A percentile compares a stretch with the other conserved stretches of the same genome.
phyloP scores from a whole-genome alignment of 2,797 vertebrate species.

The Graptemys geographica region DNA sequence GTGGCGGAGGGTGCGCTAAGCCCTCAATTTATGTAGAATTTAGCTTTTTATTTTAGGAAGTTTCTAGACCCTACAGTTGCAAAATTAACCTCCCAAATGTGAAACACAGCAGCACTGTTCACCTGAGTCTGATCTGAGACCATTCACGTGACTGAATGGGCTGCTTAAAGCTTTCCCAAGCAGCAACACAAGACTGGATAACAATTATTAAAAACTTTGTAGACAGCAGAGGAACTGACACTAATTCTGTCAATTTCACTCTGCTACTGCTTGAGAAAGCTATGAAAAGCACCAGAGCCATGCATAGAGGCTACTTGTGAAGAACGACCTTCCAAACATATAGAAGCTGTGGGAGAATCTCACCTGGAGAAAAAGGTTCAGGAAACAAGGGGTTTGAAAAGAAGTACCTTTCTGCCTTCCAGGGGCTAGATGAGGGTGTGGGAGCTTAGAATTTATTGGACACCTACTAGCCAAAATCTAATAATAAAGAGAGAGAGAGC shows the following conservation, averaged over 20 bases:
- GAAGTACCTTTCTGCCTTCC: neutral
- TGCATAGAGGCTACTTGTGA: fast-evolving
- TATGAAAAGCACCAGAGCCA: neutral
- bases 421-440: slow-evolving; percentile 33
- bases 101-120: neutral
- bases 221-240: fast-evolving
- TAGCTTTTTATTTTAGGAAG: neutral
- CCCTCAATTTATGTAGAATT: neutral
- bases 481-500: neutral
- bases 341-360: neutral
- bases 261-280: neutral
- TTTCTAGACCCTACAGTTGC: neutral
- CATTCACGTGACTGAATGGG: neutral
- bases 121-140: neutral
- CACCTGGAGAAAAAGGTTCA: neutral
- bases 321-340: neutral
- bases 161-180: slow-evolving; percentile 15
- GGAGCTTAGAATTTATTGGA: neutral
- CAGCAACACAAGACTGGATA: neutral
- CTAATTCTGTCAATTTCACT: fast-evolving
- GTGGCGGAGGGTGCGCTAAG: neutral
- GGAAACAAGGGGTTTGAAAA: neutral
- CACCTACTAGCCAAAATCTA: neutral
- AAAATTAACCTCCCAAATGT: neutral
- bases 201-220: neutral